Evolutionary conservation across 2,113 vertebrate species (phyloP).

Genomic region (Noturus placidus): DNA sequence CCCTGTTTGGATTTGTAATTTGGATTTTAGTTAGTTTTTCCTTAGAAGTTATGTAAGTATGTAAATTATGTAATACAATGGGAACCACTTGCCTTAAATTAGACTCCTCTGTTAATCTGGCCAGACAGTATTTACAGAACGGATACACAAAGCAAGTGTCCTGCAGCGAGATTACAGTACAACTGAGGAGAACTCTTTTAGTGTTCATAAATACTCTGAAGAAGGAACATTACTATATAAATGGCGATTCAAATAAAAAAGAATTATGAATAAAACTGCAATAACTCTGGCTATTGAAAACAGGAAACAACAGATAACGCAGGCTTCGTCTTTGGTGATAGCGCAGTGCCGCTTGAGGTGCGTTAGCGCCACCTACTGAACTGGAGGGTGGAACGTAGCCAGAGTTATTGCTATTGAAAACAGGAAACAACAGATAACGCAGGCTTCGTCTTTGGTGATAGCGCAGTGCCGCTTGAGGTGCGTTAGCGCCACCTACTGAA

Average conservation of each 20-base stretch:
- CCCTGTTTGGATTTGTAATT: neutral
- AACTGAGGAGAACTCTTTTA: constrained; percentile 60
- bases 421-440: neutral
- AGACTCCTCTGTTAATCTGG: constrained; percentile 47
- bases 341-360: neutral
- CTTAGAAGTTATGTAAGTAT: too few relatives aligned
- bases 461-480: neutral
- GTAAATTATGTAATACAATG: neutral
- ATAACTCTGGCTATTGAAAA: neutral
- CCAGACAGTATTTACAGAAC: constrained; percentile 65
- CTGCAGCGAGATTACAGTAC: constrained; percentile 62
- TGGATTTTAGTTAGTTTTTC: neutral
- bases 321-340: neutral
- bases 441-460: neutral
- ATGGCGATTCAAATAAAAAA: neutral
- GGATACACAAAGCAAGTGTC: constrained; percentile 66
- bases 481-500: neutral
- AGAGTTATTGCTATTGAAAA: too few relatives aligned
- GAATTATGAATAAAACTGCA: neutral
- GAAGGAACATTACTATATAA: neutral
- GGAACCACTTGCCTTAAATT: constrained; percentile 19
- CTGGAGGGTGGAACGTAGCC: neutral
- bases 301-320: neutral
- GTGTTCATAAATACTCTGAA: constrained; percentile 52
- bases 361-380: neutral